phyloP scores from a whole-genome alignment of 2,888 invertebrate species.

The Siphonodentalium dalli region DNA sequence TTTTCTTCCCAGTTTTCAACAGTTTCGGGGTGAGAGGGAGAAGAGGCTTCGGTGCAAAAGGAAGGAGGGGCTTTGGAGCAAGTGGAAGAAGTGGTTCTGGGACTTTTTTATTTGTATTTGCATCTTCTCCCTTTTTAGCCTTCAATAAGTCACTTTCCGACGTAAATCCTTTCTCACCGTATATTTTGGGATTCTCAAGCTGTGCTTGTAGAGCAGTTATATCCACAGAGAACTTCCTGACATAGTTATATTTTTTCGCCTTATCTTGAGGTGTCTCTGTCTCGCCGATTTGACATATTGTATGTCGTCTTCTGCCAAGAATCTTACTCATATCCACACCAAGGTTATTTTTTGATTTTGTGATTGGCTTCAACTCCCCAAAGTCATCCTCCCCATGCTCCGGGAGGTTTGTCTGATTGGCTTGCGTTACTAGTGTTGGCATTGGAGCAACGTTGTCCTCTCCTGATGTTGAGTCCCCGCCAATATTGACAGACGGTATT shows the following conservation, averaged over 20 bases:
- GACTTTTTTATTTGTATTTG: neutral
- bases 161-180: constrained; percentile 41
- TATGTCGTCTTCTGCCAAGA: constrained; percentile 49
- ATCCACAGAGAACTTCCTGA: constrained; percentile 63
- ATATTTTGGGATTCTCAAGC: constrained; percentile 60
- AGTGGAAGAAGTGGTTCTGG: neutral
- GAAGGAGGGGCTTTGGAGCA: no score
- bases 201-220: constrained; percentile 61
- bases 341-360: constrained; percentile 34
- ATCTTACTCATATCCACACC: constrained; percentile 53
- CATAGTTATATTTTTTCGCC: constrained; percentile 58
- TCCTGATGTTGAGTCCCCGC: no score
- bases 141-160: constrained; percentile 18
- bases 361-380: no score
- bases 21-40: no score
- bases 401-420: no score
- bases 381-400: no score
- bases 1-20: no score
- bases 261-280: constrained; percentile 35
- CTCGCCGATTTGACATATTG: constrained; percentile 54
- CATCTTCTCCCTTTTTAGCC: neutral
- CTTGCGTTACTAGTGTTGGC: no score
- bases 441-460: no score
- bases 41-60: no score
- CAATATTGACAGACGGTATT: no score